These are phyloP conservation scores for Procambarus virginalis DNA, from an alignment of 1,140 invertebrate species.

Conservation along the genomic window DNA sequence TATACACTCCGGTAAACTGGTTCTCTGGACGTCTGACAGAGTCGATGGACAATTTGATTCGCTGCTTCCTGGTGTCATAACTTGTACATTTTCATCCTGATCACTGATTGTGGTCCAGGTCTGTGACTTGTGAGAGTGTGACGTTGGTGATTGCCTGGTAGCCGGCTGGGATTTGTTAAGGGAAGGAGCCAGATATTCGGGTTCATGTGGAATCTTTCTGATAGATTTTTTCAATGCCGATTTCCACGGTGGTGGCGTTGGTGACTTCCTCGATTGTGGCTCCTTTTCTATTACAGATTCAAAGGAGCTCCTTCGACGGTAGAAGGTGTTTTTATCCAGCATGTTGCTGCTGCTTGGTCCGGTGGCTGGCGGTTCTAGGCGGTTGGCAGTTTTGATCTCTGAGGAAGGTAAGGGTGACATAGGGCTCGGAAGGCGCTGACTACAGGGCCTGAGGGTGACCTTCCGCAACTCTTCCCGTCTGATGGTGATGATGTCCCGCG, in stretches of 20 bases:
- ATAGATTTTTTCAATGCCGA: background rate
- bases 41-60: background rate
- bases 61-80: background rate
- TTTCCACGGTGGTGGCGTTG: background rate
- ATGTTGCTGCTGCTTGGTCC: background rate
- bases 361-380: background rate
- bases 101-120: background rate
- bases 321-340: background rate
- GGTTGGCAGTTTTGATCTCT: constrained; percentile 25
- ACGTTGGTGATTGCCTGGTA: background rate
- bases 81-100: background rate
- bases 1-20: constrained; percentile 2
- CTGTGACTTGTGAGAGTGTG: background rate
- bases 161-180: constrained; percentile 2
- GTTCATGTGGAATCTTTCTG: constrained; percentile 41
- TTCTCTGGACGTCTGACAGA: background rate
- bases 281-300: background rate
- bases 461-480: constrained; percentile 31
- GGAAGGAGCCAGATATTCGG: constrained; percentile 40
- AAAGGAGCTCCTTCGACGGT: background rate
- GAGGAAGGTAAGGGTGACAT: constrained; percentile 10
- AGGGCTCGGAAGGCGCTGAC: constrained; percentile 22
- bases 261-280: background rate
- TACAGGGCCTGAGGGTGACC: constrained; percentile 39
- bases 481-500: constrained; percentile 35